Percentiles rank a stretch among this genome's conserved stretches.
phyloP scores from a whole-genome alignment of 2,888 invertebrate species.

The Oligia fasciuncula region DNA sequence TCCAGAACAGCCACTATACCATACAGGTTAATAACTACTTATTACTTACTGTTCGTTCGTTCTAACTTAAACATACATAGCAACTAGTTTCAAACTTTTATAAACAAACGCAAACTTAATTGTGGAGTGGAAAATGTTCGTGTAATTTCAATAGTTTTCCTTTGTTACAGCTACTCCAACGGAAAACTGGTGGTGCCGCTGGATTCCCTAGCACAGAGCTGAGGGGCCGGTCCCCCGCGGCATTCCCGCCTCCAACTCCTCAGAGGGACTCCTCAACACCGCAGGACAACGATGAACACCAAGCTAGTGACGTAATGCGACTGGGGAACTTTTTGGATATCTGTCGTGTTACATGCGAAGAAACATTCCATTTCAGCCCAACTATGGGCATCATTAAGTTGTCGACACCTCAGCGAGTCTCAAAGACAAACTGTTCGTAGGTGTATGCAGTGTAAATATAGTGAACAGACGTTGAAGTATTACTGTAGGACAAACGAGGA shows the following conservation, averaged over 20 bases:
- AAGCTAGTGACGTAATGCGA: slow-evolving; percentile 64
- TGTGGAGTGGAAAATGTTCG: slow-evolving; percentile 34
- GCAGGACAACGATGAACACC: slow-evolving; percentile 73
- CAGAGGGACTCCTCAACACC: slow-evolving; percentile 82
- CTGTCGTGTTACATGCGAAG: slow-evolving; percentile 53
- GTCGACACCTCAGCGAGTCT: slow-evolving; percentile 78
- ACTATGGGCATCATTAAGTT: slow-evolving; percentile 63
- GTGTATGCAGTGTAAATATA: slow-evolving; percentile 77
- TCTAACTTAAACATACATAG: slow-evolving; percentile 56
- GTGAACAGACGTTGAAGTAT: slow-evolving; percentile 69
- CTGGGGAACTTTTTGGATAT: slow-evolving; percentile 50
- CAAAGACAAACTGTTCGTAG: slow-evolving; percentile 79
- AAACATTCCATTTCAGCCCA: slow-evolving; percentile 75
- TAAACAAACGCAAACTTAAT: slow-evolving; percentile 22
- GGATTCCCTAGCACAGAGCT: slow-evolving; percentile 90
- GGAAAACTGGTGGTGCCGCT: slow-evolving; percentile 90
- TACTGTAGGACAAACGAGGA: slow-evolving; percentile 73
- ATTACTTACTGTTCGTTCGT: slow-evolving; percentile 59
- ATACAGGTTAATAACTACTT: slow-evolving; percentile 86
- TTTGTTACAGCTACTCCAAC: slow-evolving; percentile 89
- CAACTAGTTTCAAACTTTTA: slow-evolving; percentile 36
- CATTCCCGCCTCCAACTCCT: slow-evolving; percentile 85
- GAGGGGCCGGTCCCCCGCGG: slow-evolving; percentile 84
- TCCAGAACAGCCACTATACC: slow-evolving; percentile 89
- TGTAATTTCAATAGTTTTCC: slow-evolving; percentile 67